Conservation (phyloP, 1,140 invertebrate species). For the Drosophila nebulosa region DNA sequence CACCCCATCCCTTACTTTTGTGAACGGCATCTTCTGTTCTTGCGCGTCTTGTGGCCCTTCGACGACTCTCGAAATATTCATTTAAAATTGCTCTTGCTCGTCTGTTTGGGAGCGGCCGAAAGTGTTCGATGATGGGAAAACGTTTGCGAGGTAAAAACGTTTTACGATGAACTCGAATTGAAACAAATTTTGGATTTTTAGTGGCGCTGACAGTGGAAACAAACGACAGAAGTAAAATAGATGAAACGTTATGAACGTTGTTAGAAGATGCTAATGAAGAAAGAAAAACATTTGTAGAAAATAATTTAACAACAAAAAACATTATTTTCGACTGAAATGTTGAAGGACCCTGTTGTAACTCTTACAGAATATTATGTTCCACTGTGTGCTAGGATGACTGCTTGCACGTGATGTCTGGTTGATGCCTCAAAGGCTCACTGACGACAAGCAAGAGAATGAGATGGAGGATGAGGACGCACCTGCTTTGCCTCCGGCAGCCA, state of each 20-base stretch:
- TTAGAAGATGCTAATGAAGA: no score
- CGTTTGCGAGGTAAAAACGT: slow-evolving; percentile 62
- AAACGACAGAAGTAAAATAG: background rate
- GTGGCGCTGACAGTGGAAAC: slow-evolving; percentile 26
- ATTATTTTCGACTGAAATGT: no score
- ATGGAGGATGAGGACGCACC: slow-evolving; percentile 54
- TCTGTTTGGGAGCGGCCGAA: slow-evolving; percentile 1
- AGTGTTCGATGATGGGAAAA: slow-evolving; percentile 2
- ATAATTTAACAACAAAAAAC: no score
- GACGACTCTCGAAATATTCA: slow-evolving; percentile 47
- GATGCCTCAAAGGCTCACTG: slow-evolving; percentile 17
- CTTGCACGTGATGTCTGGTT: slow-evolving; percentile 27
- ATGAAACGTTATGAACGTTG: no score
- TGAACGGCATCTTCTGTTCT: background rate
- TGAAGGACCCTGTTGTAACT: no score
- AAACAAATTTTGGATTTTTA: slow-evolving; percentile 60
- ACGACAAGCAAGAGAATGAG: background rate
- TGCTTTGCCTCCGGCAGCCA: slow-evolving; percentile 45
- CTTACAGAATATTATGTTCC: background rate
- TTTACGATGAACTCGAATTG: slow-evolving; percentile 70
- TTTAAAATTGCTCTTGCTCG: slow-evolving; percentile 52
- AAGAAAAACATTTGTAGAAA: no score
- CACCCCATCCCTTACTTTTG: background rate
- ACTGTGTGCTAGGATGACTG: slow-evolving; percentile 12
- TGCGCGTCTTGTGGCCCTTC: background rate